A percentile compares a stretch with the other conserved stretches of the same genome.
These are phyloP conservation scores for Germaria angustata DNA, from an alignment of 2,888 invertebrate genomes.

Conservation along the genomic window DNA sequence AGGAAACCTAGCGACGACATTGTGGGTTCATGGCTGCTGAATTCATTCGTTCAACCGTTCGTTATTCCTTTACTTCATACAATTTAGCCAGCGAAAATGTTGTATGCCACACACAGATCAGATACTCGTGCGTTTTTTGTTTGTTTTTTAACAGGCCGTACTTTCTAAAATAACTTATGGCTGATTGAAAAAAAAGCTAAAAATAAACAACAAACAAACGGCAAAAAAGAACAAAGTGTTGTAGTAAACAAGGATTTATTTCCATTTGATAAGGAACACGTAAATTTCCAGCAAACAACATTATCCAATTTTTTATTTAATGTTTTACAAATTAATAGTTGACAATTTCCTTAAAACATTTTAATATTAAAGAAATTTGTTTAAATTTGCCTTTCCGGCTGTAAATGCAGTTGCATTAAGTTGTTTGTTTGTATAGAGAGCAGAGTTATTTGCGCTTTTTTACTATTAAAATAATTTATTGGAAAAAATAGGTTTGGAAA, in stretches of 20 bases:
- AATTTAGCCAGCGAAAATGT: background rate
- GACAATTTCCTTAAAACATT: slow-evolving; percentile 3
- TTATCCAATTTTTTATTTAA: background rate
- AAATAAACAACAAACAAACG: background rate
- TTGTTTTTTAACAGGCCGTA: slow-evolving; percentile 17
- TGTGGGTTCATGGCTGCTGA: slow-evolving; percentile 52
- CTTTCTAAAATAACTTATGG: slow-evolving; percentile 47
- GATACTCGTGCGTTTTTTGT: background rate
- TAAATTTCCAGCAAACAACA: slow-evolving; percentile 13
- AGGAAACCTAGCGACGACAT: slow-evolving; percentile 46
- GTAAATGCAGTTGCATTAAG: background rate
- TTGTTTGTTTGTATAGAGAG: no score
- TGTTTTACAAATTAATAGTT: slow-evolving; percentile 10
- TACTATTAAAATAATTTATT: no score
- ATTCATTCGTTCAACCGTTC: background rate
- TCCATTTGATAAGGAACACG: slow-evolving; percentile 35
- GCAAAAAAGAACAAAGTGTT: background rate
- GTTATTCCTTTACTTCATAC: background rate
- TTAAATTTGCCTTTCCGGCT: background rate
- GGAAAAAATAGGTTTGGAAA: no score
- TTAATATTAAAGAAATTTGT: background rate
- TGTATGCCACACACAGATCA: background rate
- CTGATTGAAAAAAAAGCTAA: background rate
- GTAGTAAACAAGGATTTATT: slow-evolving; percentile 20
- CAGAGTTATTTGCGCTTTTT: no score